Conservation (phyloP, 2,113 vertebrate species). For the cattle (Bos taurus) region DNA sequence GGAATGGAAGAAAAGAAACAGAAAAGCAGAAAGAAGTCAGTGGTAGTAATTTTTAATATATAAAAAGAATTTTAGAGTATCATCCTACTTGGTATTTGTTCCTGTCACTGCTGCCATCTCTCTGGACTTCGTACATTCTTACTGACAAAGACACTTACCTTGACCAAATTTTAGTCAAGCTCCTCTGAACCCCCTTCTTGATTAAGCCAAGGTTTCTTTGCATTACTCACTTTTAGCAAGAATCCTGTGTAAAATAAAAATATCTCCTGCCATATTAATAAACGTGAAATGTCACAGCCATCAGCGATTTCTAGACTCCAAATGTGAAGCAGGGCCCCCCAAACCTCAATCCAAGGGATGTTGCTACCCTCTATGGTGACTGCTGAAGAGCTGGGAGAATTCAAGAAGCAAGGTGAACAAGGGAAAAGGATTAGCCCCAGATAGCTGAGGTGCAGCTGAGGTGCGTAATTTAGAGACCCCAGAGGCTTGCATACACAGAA, state of each 20-base stretch:
- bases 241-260: not conserved
- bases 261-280: not conserved
- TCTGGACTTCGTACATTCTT: not conserved
- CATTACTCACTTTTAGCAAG: not conserved
- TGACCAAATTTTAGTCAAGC: not conserved
- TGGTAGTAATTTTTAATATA: not conserved
- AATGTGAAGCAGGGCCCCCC: not conserved
- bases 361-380: not conserved
- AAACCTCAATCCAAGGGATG: not conserved
- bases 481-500: not conserved
- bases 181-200: not conserved
- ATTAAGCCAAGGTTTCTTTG: not conserved
- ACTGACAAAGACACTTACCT: not conserved
- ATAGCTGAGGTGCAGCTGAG: not conserved
- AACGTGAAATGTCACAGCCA: not conserved
- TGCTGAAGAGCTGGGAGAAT: not conserved
- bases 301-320: not conserved
- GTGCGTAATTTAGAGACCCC: not conserved
- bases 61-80: not conserved
- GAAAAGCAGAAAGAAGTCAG: not conserved
- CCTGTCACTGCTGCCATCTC: not conserved
- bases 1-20: not conserved
- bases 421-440: not conserved
- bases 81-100: not conserved
- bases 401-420: not conserved